Percentiles rank a stretch among this genome's conserved stretches.
phyloP scores from a whole-genome alignment of 2,113 vertebrate genomes.

The Hydrolagus affinis region DNA sequence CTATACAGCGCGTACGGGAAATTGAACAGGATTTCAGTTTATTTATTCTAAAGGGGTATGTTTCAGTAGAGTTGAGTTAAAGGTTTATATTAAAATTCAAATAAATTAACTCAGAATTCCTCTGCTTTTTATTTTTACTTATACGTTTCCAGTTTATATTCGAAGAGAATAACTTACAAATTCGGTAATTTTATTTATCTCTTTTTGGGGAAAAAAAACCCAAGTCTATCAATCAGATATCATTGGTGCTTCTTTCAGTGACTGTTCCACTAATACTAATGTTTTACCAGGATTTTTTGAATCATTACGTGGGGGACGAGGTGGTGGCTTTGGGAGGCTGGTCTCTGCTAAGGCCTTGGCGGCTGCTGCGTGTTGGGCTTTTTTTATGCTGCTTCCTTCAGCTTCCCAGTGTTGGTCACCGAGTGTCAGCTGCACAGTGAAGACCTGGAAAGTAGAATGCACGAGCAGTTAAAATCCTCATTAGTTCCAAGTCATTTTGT shows the following conservation, averaged over 20 bases:
- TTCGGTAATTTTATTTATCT: not conserved
- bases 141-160: not conserved
- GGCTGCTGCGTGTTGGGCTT: constrained; percentile 83
- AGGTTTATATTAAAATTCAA: no score
- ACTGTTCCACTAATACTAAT: constrained; percentile 29
- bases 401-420: constrained; percentile 87
- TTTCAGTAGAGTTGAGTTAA: not conserved
- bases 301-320: constrained; percentile 69
- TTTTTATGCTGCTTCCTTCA: constrained; percentile 89
- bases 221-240: not conserved
- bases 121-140: not conserved
- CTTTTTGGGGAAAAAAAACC: constrained; percentile 10
- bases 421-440: constrained; percentile 80
- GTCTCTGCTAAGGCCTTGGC: constrained; percentile 77
- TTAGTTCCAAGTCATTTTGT: not conserved
- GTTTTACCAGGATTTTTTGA: constrained; percentile 74
- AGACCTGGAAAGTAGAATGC: constrained; percentile 60
- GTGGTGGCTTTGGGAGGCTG: constrained; percentile 74
- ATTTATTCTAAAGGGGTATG: not conserved
- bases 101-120: no score
- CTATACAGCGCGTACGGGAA: not conserved
- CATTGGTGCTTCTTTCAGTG: constrained; percentile 16
- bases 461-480: not conserved
- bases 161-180: not conserved
- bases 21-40: not conserved